These are phyloP conservation scores for Orchesella cincta DNA, from an alignment of 1,140 invertebrate species.

Conservation along the genomic window DNA sequence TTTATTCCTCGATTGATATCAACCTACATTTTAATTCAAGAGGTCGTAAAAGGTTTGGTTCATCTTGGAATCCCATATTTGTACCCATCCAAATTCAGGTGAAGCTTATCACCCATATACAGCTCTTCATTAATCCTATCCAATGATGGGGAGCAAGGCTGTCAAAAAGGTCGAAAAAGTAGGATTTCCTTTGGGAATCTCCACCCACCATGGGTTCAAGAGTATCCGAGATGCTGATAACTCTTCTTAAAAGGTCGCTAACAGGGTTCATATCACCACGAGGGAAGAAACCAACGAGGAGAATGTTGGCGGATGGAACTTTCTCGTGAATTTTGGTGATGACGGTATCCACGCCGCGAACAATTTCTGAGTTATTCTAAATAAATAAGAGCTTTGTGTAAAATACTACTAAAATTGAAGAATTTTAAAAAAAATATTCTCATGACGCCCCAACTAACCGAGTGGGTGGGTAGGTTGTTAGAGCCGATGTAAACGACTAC, in stretches of 20 bases:
- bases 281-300: neutral
- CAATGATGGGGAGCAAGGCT: neutral
- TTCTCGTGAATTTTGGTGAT: constrained; percentile 3
- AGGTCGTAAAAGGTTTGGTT: constrained; percentile 1
- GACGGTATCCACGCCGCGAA: neutral
- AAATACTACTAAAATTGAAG: too few relatives aligned
- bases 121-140: constrained; percentile 7
- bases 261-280: neutral
- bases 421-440: too few relatives aligned
- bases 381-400: too few relatives aligned
- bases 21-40: neutral
- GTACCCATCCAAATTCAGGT: neutral
- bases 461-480: neutral
- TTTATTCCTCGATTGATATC: neutral
- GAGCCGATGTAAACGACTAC: constrained; percentile 15
- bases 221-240: neutral
- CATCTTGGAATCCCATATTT: neutral
- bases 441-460: too few relatives aligned
- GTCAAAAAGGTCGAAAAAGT: constrained; percentile 10
- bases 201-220: neutral
- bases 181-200: neutral
- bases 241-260: neutral
- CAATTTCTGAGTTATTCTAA: neutral
- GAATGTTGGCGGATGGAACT: neutral
- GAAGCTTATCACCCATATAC: constrained; percentile 18